Percentiles rank a stretch among this genome's conserved stretches.
Conservation (phyloP, 2,888 invertebrate genomes). For the Calephelis perditalis region DNA sequence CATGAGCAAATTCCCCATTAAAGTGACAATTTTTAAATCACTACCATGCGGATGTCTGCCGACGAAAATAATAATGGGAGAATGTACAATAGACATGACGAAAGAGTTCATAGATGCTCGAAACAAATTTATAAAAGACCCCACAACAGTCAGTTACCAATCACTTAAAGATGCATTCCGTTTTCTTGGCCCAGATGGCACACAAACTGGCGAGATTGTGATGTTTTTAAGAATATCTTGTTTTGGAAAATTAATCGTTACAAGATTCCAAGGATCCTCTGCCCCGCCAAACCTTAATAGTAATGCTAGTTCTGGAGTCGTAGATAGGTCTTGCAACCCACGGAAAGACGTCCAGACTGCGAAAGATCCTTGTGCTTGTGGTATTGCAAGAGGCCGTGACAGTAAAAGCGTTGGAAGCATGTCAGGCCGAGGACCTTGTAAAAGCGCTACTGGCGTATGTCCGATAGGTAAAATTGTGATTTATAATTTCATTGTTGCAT, state of each 20-base stretch:
- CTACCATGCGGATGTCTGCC: constrained; percentile 80
- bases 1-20: constrained; percentile 74
- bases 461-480: constrained; percentile 1
- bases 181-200: constrained; percentile 67
- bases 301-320: constrained; percentile 35
- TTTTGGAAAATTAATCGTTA: constrained; percentile 81
- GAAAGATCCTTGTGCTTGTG: constrained; percentile 59
- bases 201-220: constrained; percentile 75
- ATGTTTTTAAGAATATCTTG: constrained; percentile 82
- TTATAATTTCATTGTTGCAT: too few relatives aligned
- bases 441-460: background rate
- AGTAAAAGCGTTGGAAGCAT: constrained; percentile 21
- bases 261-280: constrained; percentile 77
- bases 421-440: background rate
- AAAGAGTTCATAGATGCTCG: constrained; percentile 79
- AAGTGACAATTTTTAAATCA: constrained; percentile 77
- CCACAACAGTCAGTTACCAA: constrained; percentile 70
- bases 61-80: constrained; percentile 79
- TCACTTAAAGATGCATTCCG: constrained; percentile 80
- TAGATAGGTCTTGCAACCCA: constrained; percentile 60
- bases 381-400: constrained; percentile 39
- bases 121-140: constrained; percentile 62
- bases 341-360: constrained; percentile 46
- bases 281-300: constrained; percentile 45
- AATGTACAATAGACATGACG: constrained; percentile 76